Percentiles rank a stretch among this genome's conserved stretches.
These are phyloP conservation scores for Glaucomys volans DNA, from an alignment of 2,113 vertebrate genomes.

Conservation along the genomic window DNA sequence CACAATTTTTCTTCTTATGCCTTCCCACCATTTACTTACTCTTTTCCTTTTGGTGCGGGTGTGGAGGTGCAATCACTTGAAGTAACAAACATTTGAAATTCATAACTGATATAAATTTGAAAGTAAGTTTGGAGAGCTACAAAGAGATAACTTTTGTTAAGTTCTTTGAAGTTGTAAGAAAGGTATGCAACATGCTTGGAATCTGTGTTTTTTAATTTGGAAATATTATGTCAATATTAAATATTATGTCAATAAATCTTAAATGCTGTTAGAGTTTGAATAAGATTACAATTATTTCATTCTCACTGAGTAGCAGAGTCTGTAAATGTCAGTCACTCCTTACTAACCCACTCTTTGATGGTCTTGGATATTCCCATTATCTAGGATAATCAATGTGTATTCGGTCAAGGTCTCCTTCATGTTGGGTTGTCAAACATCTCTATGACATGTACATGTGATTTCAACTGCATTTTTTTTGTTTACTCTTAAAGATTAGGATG, in stretches of 20 bases:
- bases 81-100: background rate
- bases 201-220: conserved; percentile 37
- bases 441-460: background rate
- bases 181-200: background rate
- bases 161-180: conserved; percentile 17
- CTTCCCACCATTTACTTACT: background rate
- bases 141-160: conserved; percentile 11
- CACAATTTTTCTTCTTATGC: background rate
- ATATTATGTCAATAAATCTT: background rate
- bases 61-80: background rate
- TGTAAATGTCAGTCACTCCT: background rate
- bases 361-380: background rate
- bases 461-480: background rate
- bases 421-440: background rate
- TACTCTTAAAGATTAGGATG: background rate
- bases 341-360: background rate
- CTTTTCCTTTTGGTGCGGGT: background rate
- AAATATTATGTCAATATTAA: conserved; percentile 23
- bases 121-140: background rate
- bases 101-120: background rate
- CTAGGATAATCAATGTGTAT: background rate
- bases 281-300: background rate
- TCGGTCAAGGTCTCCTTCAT: background rate
- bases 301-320: background rate
- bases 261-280: background rate